Evolutionary conservation across 1,140 invertebrate genomes (phyloP).

Genomic region (Euwallacea fornicatus): DNA sequence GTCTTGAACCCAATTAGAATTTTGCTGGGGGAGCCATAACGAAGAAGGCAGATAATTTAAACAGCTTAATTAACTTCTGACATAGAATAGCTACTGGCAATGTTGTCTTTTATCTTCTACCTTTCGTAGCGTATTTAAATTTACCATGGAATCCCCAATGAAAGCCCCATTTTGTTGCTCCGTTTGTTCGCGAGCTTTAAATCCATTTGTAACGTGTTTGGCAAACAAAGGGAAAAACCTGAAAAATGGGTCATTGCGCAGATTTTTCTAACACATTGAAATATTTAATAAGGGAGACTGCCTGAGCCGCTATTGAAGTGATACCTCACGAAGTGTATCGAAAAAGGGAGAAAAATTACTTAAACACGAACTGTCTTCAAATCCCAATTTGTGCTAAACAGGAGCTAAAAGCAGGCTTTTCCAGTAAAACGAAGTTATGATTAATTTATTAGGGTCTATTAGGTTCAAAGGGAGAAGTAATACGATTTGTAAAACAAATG

Average conservation of each 20-base stretch:
- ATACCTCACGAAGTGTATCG: too few species aligned
- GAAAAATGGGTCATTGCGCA: conserved; percentile 11
- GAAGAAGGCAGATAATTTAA: conserved; percentile 30
- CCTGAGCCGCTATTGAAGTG: too few species aligned
- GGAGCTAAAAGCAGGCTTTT: conserved; percentile 15
- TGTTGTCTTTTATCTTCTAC: conserved; percentile 15
- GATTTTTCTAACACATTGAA: too few species aligned
- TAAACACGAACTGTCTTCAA: background rate
- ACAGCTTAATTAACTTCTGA: conserved; percentile 34
- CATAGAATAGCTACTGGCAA: conserved; percentile 5
- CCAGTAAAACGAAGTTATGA: conserved; percentile 12
- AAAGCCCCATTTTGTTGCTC: conserved; percentile 7
- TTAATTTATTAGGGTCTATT: conserved; percentile 26
- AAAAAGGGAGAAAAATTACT: background rate
- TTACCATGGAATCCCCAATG: conserved; percentile 8
- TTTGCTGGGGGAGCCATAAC: conserved; percentile 16
- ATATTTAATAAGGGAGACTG: too few species aligned
- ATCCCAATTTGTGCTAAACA: background rate
- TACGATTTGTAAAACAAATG: conserved; percentile 26
- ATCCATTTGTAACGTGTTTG: conserved; percentile 13
- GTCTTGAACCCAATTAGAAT: conserved; percentile 16
- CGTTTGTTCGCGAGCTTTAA: conserved; percentile 13
- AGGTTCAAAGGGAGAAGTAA: conserved; percentile 28
- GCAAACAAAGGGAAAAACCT: conserved; percentile 8
- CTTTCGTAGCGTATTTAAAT: conserved; percentile 24